Conservation (phyloP, 2,113 vertebrate species). For the Calyptomena viridis region DNA sequence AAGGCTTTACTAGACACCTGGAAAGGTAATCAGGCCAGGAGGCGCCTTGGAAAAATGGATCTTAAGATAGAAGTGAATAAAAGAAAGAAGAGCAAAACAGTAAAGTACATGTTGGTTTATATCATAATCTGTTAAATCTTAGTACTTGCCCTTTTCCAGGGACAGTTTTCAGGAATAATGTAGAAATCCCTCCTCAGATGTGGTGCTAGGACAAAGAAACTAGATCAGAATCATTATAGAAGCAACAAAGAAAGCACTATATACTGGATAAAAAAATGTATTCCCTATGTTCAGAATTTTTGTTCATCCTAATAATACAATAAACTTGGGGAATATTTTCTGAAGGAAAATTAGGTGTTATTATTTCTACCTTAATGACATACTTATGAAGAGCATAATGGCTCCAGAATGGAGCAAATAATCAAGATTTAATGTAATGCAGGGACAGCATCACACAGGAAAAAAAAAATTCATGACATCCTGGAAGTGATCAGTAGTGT, state of each 20-base stretch:
- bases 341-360: background rate
- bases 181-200: background rate
- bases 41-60: background rate
- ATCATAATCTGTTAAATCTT: background rate
- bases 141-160: background rate
- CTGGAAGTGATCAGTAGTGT: background rate
- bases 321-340: background rate
- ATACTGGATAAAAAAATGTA: background rate
- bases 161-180: background rate
- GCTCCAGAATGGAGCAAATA: background rate
- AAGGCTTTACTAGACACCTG: background rate
- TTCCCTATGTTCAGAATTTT: background rate
- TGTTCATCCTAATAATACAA: background rate
- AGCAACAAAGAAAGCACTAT: background rate
- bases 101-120: background rate
- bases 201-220: background rate
- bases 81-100: background rate
- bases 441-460: background rate
- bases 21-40: background rate
- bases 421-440: background rate
- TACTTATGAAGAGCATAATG: background rate
- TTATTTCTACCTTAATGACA: background rate
- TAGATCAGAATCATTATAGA: background rate
- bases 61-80: background rate
- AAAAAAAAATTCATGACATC: background rate